Evolutionary conservation across 1,140 invertebrate genomes (phyloP), one percentile per base, ranked within the genome.

Genomic region (Colletes gigas): DNA sequence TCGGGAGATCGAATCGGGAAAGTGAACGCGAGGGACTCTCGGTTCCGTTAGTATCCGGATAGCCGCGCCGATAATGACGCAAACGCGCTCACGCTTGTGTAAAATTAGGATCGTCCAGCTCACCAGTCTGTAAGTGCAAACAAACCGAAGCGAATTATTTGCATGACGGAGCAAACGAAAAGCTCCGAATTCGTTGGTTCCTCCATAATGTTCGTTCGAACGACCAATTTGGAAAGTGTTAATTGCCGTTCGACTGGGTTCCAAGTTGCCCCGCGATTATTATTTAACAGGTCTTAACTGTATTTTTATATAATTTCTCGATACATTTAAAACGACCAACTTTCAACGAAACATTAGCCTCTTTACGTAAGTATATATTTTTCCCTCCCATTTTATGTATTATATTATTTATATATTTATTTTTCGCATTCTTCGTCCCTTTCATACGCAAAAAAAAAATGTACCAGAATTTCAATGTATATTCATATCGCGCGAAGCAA

Each of bases 101-200:
- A 80, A 89, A 89, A 90, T 89, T 85, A 85, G 88, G 67, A 88
- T 85, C 65, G 65, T 63, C 54, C 60, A 60, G 78, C 69, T 73
- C 81, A 83, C 59, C 68, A 69, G 76, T 78, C 67, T 82, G 83
- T 83, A 83, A 88, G 82, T 82, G 85, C 87, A 90, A 90, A 90
- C 86, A 90, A 87, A 84, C 79, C 78, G 79, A 82, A 75, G 75
- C 65, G 83, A 86, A 88, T 89, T 86, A 89, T 88, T 78, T 70
- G 83, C 82, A 87, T 83, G 83, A 85, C 78, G 59, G 69, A 86
- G 54, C 70, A 69, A 63, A 71, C 59, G 67, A 86, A 85, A 86
- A 82, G 76, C 77, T 62, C 47, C 52, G 19, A 47, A 54, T 76
- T 59, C 71, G 57, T 67, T 65, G 59, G 72, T 65, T 65, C 54